Evolutionary conservation across 2,113 vertebrate species (phyloP).

Genomic region (Oncorhynchus tshawytscha): DNA sequence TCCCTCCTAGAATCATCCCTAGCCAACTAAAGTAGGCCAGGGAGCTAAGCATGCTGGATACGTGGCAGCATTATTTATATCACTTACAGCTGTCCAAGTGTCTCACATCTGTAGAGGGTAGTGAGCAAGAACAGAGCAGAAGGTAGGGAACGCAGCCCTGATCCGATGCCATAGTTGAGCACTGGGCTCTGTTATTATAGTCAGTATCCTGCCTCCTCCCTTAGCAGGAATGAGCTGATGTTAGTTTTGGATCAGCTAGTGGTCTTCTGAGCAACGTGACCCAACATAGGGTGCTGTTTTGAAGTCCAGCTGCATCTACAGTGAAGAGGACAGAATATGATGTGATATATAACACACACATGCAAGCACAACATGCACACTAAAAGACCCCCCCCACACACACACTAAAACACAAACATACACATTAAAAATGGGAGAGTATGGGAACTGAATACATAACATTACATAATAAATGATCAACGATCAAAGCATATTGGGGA

Average conservation of each 20-base stretch:
- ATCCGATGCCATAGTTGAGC: not conserved
- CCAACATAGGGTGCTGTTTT: not conserved
- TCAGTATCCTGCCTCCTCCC: conserved; percentile 40
- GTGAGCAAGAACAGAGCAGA: too few relatives aligned
- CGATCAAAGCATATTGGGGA: not conserved
- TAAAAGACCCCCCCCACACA: not conserved
- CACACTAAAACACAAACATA: not conserved
- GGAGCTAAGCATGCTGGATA: too few relatives aligned
- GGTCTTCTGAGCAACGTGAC: not conserved
- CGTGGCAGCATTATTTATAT: too few relatives aligned
- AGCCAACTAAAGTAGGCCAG: too few relatives aligned
- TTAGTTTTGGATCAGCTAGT: conserved; percentile 19
- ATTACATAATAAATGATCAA: not conserved
- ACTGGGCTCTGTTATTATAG: not conserved
- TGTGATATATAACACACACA: not conserved
- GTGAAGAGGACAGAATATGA: not conserved
- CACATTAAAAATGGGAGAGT: not conserved
- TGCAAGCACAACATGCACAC: not conserved
- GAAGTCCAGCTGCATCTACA: not conserved
- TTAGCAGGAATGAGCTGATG: conserved; percentile 19
- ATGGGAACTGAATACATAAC: not conserved
- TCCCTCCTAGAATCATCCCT: too few relatives aligned
- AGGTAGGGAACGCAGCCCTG: conserved; percentile 1
- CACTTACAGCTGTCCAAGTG: too few relatives aligned
- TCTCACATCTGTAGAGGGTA: too few relatives aligned